phyloP scores from a whole-genome alignment of 2,797 vertebrate species.

The Brotula barbata region DNA sequence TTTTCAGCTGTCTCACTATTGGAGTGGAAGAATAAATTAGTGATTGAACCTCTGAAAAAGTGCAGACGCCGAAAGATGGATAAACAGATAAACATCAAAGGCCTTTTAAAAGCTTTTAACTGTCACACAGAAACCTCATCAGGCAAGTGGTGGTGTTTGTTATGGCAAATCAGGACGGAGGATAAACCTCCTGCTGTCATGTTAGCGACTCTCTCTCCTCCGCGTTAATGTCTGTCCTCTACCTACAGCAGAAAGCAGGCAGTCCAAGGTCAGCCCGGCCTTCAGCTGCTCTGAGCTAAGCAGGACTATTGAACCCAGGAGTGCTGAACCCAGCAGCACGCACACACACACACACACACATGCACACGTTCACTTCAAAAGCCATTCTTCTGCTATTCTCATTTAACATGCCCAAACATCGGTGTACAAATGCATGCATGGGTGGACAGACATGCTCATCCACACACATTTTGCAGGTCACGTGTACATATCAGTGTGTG shows the following conservation, averaged over 20 bases:
- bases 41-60: neutral
- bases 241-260: neutral
- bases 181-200: too few relatives aligned
- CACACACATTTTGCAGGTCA: neutral
- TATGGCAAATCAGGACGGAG: too few relatives aligned
- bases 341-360: neutral
- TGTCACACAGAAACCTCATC: too few relatives aligned
- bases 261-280: slow-evolving; percentile 3
- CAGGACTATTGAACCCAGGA: slow-evolving; percentile 10
- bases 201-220: too few relatives aligned
- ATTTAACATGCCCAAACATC: neutral
- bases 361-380: neutral
- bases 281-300: neutral
- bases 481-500: neutral
- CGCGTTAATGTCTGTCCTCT: neutral
- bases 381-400: slow-evolving; percentile 2
- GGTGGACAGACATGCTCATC: neutral
- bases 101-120: neutral
- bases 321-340: slow-evolving; percentile 23
- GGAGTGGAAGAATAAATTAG: neutral
- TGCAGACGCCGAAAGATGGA: slow-evolving; percentile 2
- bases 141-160: too few relatives aligned
- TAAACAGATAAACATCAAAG: slow-evolving; percentile 13
- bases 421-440: neutral
- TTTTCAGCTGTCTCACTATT: slow-evolving; percentile 19